Evolutionary conservation across 2,888 invertebrate species (phyloP).

Genomic region (Cheilosia urbana): DNA sequence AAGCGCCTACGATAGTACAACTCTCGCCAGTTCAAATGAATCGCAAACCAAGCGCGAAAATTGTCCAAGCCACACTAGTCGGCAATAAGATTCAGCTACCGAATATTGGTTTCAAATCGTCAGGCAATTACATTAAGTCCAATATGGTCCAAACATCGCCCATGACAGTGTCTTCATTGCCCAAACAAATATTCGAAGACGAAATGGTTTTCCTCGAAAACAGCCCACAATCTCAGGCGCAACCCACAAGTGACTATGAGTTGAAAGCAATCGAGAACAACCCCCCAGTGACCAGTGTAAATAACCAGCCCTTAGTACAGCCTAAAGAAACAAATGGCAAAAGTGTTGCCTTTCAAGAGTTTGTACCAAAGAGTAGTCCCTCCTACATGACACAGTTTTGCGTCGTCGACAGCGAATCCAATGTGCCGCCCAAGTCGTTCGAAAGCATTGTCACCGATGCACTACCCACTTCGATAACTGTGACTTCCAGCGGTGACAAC

Average conservation of each 20-base stretch:
- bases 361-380: slow-evolving; percentile 38
- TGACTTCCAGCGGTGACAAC: slow-evolving; percentile 37
- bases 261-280: slow-evolving; percentile 16
- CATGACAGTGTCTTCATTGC: slow-evolving; percentile 85
- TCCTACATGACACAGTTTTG: slow-evolving; percentile 47
- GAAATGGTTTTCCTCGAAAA: slow-evolving; percentile 80
- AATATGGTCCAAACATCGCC: slow-evolving; percentile 85
- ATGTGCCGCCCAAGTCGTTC: slow-evolving; percentile 30
- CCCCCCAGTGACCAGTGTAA: slow-evolving; percentile 14
- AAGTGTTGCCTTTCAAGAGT: slow-evolving; percentile 17
- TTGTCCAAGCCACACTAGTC: slow-evolving; percentile 83
- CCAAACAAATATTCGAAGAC: slow-evolving; percentile 88
- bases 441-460: slow-evolving; percentile 27
- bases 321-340: slow-evolving; percentile 33
- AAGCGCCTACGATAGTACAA: slow-evolving; percentile 82
- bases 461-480: slow-evolving; percentile 28
- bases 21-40: slow-evolving; percentile 82
- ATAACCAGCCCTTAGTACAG: neutral
- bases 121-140: slow-evolving; percentile 77
- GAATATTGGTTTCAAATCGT: slow-evolving; percentile 75
- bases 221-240: slow-evolving; percentile 9
- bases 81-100: slow-evolving; percentile 81
- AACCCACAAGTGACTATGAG: slow-evolving; percentile 3
- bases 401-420: slow-evolving; percentile 44
- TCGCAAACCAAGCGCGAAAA: slow-evolving; percentile 82